These are phyloP conservation scores for Corythaeola cristata DNA, from an alignment of 2,113 vertebrate genomes.

Conservation along the genomic window DNA sequence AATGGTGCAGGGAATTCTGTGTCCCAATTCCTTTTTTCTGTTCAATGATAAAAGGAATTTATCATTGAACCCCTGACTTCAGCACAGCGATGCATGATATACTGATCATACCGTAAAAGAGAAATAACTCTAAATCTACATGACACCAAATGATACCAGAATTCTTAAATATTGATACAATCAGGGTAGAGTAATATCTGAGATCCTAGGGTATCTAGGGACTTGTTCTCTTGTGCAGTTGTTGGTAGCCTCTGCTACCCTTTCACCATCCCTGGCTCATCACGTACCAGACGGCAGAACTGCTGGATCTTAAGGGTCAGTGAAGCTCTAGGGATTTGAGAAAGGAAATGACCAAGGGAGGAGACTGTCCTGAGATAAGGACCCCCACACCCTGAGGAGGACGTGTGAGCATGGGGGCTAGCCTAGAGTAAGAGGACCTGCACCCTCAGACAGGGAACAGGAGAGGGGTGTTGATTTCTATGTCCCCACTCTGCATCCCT, in stretches of 20 bases:
- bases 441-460: background rate
- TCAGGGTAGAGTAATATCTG: background rate
- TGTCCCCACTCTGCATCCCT: background rate
- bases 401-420: background rate
- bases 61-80: background rate
- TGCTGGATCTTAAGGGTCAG: no score
- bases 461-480: background rate
- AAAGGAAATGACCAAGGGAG: background rate
- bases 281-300: background rate
- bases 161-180: background rate
- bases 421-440: background rate
- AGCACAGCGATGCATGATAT: background rate
- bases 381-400: background rate
- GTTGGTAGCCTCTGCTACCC: background rate
- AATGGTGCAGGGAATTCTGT: background rate
- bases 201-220: background rate
- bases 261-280: background rate
- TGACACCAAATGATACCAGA: background rate
- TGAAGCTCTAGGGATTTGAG: background rate
- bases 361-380: background rate
- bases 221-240: background rate
- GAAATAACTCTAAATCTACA: background rate
- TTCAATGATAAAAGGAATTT: no score
- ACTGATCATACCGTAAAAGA: background rate
- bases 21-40: background rate